A percentile compares a stretch with the other conserved stretches of the same genome.
These are phyloP conservation scores for Chrysogorgia sp. DNA, from an alignment of 92 coral and sea anemone species.

Conservation along the genomic window DNA sequence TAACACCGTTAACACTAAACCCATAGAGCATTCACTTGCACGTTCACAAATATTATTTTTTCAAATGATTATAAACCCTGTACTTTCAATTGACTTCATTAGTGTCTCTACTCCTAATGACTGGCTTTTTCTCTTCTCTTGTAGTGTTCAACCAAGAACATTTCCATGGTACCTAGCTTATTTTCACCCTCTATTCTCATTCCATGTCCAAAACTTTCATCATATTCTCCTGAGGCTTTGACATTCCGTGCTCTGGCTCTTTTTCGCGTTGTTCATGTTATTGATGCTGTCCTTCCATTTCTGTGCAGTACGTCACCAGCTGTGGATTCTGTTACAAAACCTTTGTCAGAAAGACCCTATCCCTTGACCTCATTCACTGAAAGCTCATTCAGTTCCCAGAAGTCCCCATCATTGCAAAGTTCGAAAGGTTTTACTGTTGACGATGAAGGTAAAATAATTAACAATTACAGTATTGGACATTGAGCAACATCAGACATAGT, in stretches of 20 bases:
- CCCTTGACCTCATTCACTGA: slow-evolving; percentile 75
- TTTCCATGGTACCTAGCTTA: slow-evolving; percentile 69
- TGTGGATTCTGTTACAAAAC: slow-evolving; percentile 28
- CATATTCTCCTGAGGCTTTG: slow-evolving; percentile 69
- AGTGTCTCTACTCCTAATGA: too few species aligned
- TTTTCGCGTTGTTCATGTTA: slow-evolving; percentile 82
- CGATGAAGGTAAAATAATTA: slow-evolving; percentile 26
- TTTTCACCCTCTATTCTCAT: slow-evolving; percentile 65
- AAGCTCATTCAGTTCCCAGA: slow-evolving; percentile 73
- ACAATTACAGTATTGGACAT: too few species aligned
- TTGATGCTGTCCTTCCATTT: slow-evolving; percentile 78
- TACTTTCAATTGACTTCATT: too few species aligned
- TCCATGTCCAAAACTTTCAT: slow-evolving; percentile 69
- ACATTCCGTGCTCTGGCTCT: slow-evolving; percentile 82
- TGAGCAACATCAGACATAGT: too few species aligned
- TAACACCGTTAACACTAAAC: too few species aligned
- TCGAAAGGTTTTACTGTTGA: neutral
- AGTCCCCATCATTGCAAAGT: slow-evolving; percentile 15
- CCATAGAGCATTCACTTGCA: too few species aligned
- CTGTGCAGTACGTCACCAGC: slow-evolving; percentile 79
- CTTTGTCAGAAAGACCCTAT: slow-evolving; percentile 66
- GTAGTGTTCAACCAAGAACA: slow-evolving; percentile 88
- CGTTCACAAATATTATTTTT: too few species aligned
- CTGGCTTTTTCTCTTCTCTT: neutral
- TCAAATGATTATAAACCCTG: too few species aligned